Evolutionary conservation across 2,113 vertebrate species (phyloP).

Genomic region (Chrysemys picta): DNA sequence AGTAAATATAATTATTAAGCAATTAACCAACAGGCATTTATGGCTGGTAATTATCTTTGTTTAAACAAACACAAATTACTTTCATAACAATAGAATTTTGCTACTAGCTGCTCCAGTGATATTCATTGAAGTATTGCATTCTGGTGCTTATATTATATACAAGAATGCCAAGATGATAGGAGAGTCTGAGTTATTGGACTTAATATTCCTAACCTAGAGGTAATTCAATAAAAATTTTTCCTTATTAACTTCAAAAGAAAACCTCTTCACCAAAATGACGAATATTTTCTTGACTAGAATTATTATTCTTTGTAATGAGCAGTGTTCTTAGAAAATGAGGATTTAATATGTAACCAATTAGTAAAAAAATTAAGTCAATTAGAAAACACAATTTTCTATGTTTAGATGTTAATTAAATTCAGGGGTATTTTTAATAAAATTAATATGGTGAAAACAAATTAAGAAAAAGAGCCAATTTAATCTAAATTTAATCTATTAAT

Average conservation of each 20-base stretch:
- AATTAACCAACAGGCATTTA: constrained; percentile 27
- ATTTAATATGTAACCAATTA: constrained; percentile 76
- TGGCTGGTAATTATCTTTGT: constrained; percentile 24
- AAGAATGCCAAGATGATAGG: background rate
- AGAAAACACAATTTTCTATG: constrained; percentile 71
- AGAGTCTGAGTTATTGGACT: background rate
- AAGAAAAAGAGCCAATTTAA: constrained; percentile 67
- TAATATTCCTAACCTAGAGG: constrained; percentile 13
- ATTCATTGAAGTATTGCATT: constrained; percentile 11
- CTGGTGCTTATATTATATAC: background rate
- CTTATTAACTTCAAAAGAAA: constrained; percentile 44
- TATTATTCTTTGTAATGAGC: constrained; percentile 70
- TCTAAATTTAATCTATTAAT: constrained; percentile 57
- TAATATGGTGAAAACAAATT: constrained; percentile 67
- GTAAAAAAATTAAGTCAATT: constrained; percentile 75
- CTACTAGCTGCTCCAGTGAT: background rate
- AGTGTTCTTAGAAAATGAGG: constrained; percentile 66
- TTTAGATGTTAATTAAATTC: constrained; percentile 78
- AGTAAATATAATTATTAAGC: constrained; percentile 34
- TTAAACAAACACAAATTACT: constrained; percentile 49
- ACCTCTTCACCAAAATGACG: constrained; percentile 3
- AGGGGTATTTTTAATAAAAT: constrained; percentile 69
- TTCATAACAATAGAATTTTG: constrained; percentile 14
- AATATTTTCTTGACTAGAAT: constrained; percentile 64
- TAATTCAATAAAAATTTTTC: constrained; percentile 52